A percentile compares a stretch with the other conserved stretches of the same genome.
Evolutionary conservation across 35 echinoderm and acorn worm genomes (phyloP).

Genomic region (Apostichopus japonicus): DNA sequence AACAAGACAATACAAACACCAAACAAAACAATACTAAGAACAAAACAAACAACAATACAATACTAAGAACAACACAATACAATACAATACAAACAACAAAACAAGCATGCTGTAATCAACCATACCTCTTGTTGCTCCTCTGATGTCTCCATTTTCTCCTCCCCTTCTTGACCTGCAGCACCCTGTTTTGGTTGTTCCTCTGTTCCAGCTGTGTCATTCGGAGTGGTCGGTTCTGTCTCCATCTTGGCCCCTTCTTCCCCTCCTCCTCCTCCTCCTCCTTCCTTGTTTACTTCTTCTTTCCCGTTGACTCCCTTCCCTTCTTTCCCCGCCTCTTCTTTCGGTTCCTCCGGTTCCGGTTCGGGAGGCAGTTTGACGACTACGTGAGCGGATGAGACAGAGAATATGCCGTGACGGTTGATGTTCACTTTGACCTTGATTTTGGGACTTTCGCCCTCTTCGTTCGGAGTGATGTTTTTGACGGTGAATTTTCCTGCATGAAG

Average conservation of each 20-base stretch:
- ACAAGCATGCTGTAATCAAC: background rate
- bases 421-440: slow-evolving; percentile 98
- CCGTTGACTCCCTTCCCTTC: slow-evolving; percentile 25
- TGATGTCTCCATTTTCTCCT: slow-evolving; percentile 10
- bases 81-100: too few relatives aligned
- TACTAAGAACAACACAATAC: too few relatives aligned
- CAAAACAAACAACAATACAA: too few relatives aligned
- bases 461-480: slow-evolving; percentile 81
- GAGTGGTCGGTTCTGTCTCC: slow-evolving; percentile 22
- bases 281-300: slow-evolving; percentile 22
- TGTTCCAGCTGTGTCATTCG: slow-evolving; percentile 1
- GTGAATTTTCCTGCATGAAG: slow-evolving; percentile 71
- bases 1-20: too few relatives aligned
- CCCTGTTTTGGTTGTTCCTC: background rate
- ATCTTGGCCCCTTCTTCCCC: slow-evolving; percentile 15
- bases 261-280: background rate
- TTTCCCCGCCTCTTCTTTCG: slow-evolving; percentile 46
- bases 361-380: slow-evolving; percentile 85
- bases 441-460: slow-evolving; percentile 84
- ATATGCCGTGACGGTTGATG: slow-evolving; percentile 89
- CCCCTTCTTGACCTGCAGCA: background rate
- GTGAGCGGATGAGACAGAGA: slow-evolving; percentile 80
- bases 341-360: slow-evolving; percentile 57
- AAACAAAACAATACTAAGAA: too few relatives aligned
- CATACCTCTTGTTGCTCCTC: background rate